These are phyloP conservation scores for Paralinhomoeus sp. DNA, from an alignment of 2,888 invertebrate genomes.

Conservation along the genomic window DNA sequence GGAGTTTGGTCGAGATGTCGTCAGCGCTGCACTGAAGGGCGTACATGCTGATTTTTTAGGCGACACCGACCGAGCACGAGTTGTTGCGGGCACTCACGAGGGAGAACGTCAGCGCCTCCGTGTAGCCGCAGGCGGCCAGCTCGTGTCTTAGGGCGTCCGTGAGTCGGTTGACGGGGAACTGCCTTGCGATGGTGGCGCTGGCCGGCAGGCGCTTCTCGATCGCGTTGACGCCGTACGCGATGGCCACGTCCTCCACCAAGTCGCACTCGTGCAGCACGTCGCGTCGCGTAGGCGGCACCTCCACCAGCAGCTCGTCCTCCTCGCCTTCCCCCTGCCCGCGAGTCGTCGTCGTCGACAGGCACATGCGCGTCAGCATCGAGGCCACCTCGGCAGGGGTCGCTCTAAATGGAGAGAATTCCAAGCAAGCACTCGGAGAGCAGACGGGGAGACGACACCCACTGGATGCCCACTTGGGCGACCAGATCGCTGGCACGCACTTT, in stretches of 20 bases:
- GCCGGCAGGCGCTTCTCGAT: constrained; percentile 37
- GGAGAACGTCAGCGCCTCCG: constrained; percentile 70
- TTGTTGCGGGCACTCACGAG: constrained; percentile 22
- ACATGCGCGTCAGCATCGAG: constrained; percentile 26
- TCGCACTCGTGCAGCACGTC: constrained; percentile 91
- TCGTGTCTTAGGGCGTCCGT: constrained; percentile 64
- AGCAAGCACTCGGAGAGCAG: not conserved
- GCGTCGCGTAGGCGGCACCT: constrained; percentile 73
- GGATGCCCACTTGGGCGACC: constrained; percentile 23
- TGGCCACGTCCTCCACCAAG: constrained; percentile 33
- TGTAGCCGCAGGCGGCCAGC: constrained; percentile 75
- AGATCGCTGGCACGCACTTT: constrained; percentile 16
- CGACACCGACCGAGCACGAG: not conserved
- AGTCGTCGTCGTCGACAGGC: constrained; percentile 24
- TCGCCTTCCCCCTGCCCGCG: no score
- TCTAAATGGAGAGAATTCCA: constrained; percentile 2
- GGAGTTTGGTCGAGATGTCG: constrained; percentile 63
- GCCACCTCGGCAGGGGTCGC: constrained; percentile 13
- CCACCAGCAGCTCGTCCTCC: constrained; percentile 20
- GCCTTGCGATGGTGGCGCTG: constrained; percentile 37
- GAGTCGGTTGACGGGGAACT: constrained; percentile 64
- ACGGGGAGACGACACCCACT: constrained; percentile 6
- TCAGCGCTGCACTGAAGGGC: constrained; percentile 60
- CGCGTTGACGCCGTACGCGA: constrained; percentile 38
- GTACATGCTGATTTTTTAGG: not conserved